Evolutionary conservation across 2,113 vertebrate genomes (phyloP).

Genomic region (Gnathonemus echidnorhynchus): DNA sequence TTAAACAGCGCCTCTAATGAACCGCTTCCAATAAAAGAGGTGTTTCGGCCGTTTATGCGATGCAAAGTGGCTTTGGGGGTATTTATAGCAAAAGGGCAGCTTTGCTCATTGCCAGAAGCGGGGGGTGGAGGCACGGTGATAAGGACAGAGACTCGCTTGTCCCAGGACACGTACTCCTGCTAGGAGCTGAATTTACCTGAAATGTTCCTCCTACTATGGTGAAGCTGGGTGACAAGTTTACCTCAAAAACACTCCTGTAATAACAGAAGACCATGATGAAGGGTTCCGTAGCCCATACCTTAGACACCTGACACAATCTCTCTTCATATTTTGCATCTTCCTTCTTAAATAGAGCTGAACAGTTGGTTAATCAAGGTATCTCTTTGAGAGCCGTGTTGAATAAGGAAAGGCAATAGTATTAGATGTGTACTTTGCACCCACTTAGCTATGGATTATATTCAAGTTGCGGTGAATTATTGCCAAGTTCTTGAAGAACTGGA

Average conservation of each 20-base stretch:
- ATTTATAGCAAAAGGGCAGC: not conserved
- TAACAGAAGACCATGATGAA: not conserved
- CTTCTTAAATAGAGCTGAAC: constrained; percentile 10
- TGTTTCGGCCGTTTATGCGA: not conserved
- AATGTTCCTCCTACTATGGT: not conserved
- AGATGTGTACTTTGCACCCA: constrained; percentile 1
- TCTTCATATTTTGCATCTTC: not conserved
- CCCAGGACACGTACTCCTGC: not conserved
- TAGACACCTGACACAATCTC: not conserved
- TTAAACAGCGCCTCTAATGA: not conserved
- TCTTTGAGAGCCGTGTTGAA: constrained; percentile 12
- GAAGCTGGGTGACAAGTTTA: not conserved
- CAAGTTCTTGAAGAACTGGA: constrained; percentile 1
- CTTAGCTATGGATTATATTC: not conserved
- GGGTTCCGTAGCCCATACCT: not conserved
- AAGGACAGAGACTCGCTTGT: not conserved
- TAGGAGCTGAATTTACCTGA: not conserved
- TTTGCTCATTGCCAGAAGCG: not conserved
- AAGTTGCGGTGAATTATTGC: not conserved
- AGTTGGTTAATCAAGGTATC: constrained; percentile 24
- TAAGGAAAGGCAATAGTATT: not conserved
- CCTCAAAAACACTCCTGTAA: not conserved
- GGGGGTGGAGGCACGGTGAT: not conserved
- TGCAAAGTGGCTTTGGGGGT: not conserved
- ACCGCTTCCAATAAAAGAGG: not conserved